These are phyloP conservation scores for Tiphia femorata DNA, from an alignment of 2,888 invertebrate genomes.

Conservation along the genomic window DNA sequence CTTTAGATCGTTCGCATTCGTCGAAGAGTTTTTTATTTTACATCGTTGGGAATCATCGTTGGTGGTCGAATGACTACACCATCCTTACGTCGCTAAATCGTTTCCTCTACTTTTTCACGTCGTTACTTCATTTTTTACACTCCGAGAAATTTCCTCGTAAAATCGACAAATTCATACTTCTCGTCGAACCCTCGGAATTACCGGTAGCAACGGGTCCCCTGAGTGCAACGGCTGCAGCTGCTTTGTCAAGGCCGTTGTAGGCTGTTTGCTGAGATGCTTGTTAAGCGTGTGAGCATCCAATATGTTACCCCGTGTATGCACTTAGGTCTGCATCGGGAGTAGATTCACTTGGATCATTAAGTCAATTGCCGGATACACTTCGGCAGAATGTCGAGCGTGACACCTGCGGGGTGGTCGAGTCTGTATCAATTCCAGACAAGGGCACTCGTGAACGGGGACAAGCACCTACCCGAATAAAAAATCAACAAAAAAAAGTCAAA, in stretches of 20 bases:
- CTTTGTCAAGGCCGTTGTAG: conserved; percentile 47
- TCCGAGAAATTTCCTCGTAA: too few relatives aligned
- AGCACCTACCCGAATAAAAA: not conserved
- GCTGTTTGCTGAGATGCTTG: conserved; percentile 55
- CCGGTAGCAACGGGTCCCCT: too few relatives aligned
- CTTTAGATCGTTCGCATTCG: too few relatives aligned
- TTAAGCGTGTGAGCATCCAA: conserved; percentile 53
- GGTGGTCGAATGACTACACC: too few relatives aligned
- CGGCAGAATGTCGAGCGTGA: conserved; percentile 38
- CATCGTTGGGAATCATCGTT: too few relatives aligned
- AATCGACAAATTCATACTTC: too few relatives aligned
- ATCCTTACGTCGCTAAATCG: too few relatives aligned
- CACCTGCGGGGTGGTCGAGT: too few relatives aligned
- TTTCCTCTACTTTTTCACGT: too few relatives aligned
- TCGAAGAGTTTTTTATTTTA: too few relatives aligned
- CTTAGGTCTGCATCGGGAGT: conserved; percentile 46
- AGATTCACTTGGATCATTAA: conserved; percentile 53
- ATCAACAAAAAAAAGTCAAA: not conserved
- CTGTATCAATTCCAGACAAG: conserved; percentile 16
- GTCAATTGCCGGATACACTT: conserved; percentile 47
- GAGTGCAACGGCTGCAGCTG: conserved; percentile 25
- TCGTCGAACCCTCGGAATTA: too few relatives aligned
- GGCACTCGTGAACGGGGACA: not conserved
- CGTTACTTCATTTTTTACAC: too few relatives aligned
- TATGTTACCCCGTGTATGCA: conserved; percentile 52